Evolutionary conservation across 1,140 invertebrate species (phyloP).

Genomic region (Pinna nobilis): DNA sequence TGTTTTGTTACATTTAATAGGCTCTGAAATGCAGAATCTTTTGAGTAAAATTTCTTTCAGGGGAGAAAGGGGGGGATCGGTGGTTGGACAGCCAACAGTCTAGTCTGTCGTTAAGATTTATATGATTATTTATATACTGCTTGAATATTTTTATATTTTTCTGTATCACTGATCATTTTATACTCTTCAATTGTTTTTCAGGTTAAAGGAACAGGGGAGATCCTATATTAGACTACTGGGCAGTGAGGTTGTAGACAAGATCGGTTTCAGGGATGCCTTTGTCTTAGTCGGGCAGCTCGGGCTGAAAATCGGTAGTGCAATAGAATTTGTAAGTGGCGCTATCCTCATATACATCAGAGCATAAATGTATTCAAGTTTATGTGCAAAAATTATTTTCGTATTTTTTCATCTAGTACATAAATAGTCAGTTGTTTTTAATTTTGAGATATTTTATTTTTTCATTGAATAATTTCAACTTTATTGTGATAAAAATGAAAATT

Average conservation of each 20-base stretch:
- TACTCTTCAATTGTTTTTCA: constrained; percentile 36
- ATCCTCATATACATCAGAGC: not conserved
- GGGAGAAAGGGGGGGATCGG: too few species aligned
- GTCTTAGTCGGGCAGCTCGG: constrained; percentile 79
- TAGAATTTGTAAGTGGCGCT: constrained; percentile 77
- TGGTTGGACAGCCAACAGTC: too few species aligned
- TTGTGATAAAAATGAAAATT: too few species aligned
- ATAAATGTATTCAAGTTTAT: not conserved
- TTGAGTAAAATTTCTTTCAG: too few species aligned
- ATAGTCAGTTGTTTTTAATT: not conserved
- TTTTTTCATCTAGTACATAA: constrained; percentile 1
- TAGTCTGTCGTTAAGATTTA: too few species aligned
- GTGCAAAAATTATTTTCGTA: not conserved
- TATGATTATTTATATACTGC: too few species aligned
- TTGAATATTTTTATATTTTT: too few species aligned
- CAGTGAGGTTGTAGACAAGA: constrained; percentile 75
- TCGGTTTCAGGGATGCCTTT: constrained; percentile 77
- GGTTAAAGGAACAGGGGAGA: constrained; percentile 60
- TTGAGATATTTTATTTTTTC: not conserved
- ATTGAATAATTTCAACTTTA: not conserved
- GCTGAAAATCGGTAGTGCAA: constrained; percentile 76
- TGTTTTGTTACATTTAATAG: too few species aligned
- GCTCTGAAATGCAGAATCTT: too few species aligned
- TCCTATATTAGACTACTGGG: constrained; percentile 68
- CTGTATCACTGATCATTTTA: too few species aligned